phyloP scores from a whole-genome alignment of 1,140 invertebrate species.

The Nomia melanderi region DNA sequence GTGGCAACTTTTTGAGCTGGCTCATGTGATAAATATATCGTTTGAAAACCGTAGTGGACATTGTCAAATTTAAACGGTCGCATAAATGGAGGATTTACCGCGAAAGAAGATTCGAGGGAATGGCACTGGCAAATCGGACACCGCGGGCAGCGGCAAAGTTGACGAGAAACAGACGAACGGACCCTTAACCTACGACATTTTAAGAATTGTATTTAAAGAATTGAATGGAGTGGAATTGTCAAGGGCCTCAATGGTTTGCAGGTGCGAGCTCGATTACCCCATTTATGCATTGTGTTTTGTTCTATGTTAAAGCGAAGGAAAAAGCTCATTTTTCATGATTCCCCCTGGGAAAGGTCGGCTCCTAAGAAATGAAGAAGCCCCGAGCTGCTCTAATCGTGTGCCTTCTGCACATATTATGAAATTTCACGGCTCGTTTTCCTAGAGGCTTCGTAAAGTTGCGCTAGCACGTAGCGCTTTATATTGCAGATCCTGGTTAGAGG shows the following conservation, averaged over 20 bases:
- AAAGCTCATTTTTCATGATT: not conserved
- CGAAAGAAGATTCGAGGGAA: slow-evolving; percentile 19
- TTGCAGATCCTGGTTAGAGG: slow-evolving; percentile 72
- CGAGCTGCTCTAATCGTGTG: not conserved
- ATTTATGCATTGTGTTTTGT: slow-evolving; percentile 8
- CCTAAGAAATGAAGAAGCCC: not conserved
- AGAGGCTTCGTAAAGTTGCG: not conserved
- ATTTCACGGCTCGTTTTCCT: not conserved
- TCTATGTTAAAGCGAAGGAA: not conserved
- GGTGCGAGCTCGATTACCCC: slow-evolving; percentile 56
- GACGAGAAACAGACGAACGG: not conserved
- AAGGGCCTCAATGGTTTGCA: slow-evolving; percentile 70
- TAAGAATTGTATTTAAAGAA: slow-evolving; percentile 73
- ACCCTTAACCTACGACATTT: slow-evolving; percentile 73
- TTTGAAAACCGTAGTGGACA: not conserved
- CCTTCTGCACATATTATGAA: not conserved
- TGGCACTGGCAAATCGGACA: not conserved
- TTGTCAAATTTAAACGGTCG: not conserved
- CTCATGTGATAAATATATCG: not conserved
- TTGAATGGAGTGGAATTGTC: slow-evolving; percentile 69
- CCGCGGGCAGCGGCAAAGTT: not conserved
- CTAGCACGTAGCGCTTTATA: not conserved
- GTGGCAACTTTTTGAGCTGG: not conserved
- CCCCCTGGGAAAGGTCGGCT: not conserved
- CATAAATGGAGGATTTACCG: slow-evolving; percentile 24